Evolutionary conservation across 2,797 vertebrate genomes (phyloP), one percentile per base, ranked within the genome.

Genomic region (Semaprochilodus insignis): DNA sequence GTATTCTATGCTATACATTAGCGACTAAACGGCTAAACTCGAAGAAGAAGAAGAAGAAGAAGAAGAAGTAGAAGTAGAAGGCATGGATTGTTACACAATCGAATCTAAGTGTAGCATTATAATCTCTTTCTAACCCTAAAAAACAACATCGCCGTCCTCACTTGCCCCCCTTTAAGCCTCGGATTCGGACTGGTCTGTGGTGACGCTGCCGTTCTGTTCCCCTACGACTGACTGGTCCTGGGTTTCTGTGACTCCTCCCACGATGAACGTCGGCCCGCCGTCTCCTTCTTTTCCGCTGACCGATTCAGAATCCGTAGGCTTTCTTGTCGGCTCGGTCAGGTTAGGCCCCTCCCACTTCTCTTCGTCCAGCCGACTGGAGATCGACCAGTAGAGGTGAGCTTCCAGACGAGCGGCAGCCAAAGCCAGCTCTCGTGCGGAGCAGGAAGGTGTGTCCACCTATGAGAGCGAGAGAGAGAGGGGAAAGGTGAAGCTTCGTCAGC

Each of bases 361-460:
- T 82, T 97, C 96, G 3, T 97, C 97, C 91, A 97, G 94, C 70
- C 94, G 92, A 91, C 97, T 97, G 88, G 97, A 96, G 89, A 98
- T 97, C 27, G 97, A 97, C 97, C 97, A 97, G 92, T 97, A 97
- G 51, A 97, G 96, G 89, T 97, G 97, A 86, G 96, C 96, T 0
- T 97, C 96, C 0, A 96, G 94, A 59, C 96, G 90, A 72, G 97
- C 96, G 0, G 96, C 92, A 0, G 95, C 94, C 90, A 97, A 91
- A 4, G 96, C 95, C 75, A 97, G 91, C 81, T 97, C 96, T 27
- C 96, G 94, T 0, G 97, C 97, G 0, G 97, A 98, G 92, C 96
- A 96, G 14, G 94, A 93, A 21, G 97, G 97, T 0, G 97, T 98
- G 93, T 94, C 94, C 89, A 99, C 97, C 95, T 96, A 31, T 16